These are phyloP conservation scores for Drosophila ironensis DNA, from an alignment of 1,140 invertebrate species.

Conservation along the genomic window DNA sequence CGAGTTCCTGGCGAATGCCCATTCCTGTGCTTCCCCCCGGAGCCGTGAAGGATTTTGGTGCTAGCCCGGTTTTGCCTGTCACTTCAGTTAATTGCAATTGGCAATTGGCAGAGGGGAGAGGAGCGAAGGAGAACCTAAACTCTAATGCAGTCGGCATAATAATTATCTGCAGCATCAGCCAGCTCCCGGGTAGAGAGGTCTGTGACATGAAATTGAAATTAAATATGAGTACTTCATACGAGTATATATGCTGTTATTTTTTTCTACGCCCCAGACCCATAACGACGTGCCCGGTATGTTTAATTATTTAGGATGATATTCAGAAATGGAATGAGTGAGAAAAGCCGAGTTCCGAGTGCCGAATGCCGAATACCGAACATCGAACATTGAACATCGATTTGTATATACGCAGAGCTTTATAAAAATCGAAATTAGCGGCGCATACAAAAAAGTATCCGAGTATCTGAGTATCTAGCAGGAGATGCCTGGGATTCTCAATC, in stretches of 20 bases:
- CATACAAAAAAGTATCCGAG: too few species aligned
- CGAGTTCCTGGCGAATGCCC: neutral
- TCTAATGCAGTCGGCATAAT: conserved; percentile 69
- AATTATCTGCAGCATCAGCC: conserved; percentile 68
- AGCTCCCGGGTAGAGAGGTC: conserved; percentile 20
- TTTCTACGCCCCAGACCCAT: conserved; percentile 40
- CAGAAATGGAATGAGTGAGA: conserved; percentile 52
- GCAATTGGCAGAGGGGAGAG: conserved; percentile 5
- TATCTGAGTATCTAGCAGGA: conserved; percentile 18
- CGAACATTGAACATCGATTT: conserved; percentile 69
- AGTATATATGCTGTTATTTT: conserved; percentile 15
- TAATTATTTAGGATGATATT: conserved; percentile 77
- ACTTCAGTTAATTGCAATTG: conserved; percentile 74
- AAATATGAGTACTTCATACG: conserved; percentile 58
- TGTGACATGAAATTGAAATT: conserved; percentile 78
- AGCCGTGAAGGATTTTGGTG: conserved; percentile 27
- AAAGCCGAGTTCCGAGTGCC: conserved; percentile 64
- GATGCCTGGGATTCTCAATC: conserved; percentile 5
- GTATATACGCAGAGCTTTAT: conserved; percentile 65
- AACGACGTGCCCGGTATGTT: conserved; percentile 68
- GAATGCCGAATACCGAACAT: too few species aligned
- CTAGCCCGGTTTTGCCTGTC: conserved; percentile 55
- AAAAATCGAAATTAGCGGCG: conserved; percentile 73
- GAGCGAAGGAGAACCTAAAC: conserved; percentile 26
- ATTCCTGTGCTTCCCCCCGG: conserved; percentile 9